phyloP scores from a whole-genome alignment of 2,113 vertebrate species.

The Carassius auratus region DNA sequence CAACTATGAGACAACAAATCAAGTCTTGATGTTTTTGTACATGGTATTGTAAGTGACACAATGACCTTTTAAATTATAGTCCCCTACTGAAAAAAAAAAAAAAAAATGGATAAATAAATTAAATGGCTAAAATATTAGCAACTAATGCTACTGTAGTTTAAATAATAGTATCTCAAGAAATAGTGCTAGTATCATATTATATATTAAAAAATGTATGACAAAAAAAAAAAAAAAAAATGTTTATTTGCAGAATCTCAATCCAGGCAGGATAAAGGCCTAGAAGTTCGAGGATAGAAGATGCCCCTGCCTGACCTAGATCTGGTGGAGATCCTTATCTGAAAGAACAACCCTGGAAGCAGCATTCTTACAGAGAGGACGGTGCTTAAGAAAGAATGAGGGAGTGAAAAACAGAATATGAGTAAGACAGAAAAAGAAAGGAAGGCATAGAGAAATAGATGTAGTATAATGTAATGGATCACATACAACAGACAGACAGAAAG shows the following conservation, averaged over 20 bases:
- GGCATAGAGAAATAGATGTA: neutral
- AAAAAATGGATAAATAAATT: too few relatives aligned
- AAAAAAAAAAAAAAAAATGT: neutral
- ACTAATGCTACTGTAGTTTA: too few relatives aligned
- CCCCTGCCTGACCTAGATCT: conserved; percentile 38
- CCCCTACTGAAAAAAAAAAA: too few relatives aligned
- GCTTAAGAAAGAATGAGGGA: conserved; percentile 1
- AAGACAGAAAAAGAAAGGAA: neutral
- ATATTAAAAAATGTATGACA: neutral
- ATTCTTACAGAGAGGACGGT: neutral
- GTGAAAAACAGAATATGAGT: neutral
- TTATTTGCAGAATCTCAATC: conserved; percentile 31
- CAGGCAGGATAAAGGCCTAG: conserved; percentile 15
- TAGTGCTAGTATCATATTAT: too few relatives aligned
- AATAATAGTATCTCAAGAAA: too few relatives aligned
- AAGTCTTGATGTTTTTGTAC: neutral
- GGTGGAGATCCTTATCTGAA: conserved; percentile 54
- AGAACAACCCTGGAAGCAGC: neutral
- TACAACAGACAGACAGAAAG: neutral
- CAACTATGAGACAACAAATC: too few relatives aligned
- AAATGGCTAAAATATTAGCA: too few relatives aligned
- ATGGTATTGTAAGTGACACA: neutral
- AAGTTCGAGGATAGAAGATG: conserved; percentile 44
- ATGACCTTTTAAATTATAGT: neutral
- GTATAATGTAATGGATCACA: neutral